Conservation (phyloP, 2,797 vertebrate species). For the Hypotaenidia okinawae region DNA sequence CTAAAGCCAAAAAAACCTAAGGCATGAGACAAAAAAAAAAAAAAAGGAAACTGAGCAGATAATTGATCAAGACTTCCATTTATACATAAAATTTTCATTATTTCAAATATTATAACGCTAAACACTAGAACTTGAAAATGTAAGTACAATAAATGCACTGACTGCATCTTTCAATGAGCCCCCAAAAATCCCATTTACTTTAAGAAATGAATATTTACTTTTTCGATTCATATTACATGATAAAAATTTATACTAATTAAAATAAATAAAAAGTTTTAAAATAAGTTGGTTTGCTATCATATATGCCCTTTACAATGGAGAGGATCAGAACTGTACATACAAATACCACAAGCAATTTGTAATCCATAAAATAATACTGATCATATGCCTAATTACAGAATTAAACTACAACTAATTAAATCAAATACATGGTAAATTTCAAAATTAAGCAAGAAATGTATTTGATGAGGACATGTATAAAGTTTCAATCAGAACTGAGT, state of each 20-base stretch:
- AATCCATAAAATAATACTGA: slow-evolving; percentile 73
- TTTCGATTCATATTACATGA: slow-evolving; percentile 61
- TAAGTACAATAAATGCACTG: slow-evolving; percentile 58
- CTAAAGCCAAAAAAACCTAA: slow-evolving; percentile 43
- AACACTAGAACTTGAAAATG: slow-evolving; percentile 63
- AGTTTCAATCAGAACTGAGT: neutral
- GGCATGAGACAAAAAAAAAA: neutral
- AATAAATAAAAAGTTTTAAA: slow-evolving; percentile 81
- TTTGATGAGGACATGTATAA: slow-evolving; percentile 5
- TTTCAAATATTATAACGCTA: slow-evolving; percentile 61
- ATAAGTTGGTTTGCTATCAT: slow-evolving; percentile 66
- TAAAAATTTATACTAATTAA: slow-evolving; percentile 72
- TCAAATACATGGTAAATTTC: slow-evolving; percentile 35
- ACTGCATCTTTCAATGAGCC: slow-evolving; percentile 55
- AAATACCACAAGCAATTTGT: slow-evolving; percentile 57
- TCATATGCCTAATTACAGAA: slow-evolving; percentile 66
- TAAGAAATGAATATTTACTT: slow-evolving; percentile 65
- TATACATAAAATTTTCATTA: slow-evolving; percentile 67
- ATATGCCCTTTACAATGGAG: slow-evolving; percentile 72
- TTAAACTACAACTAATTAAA: slow-evolving; percentile 60
- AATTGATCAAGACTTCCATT: slow-evolving; percentile 48
- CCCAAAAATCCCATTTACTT: slow-evolving; percentile 64
- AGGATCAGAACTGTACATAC: slow-evolving; percentile 68
- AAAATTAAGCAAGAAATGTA: slow-evolving; percentile 49
- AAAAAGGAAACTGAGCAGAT: neutral